These are phyloP conservation scores for Tiliacea citrago DNA, from an alignment of 2,888 invertebrate genomes.

Conservation along the genomic window DNA sequence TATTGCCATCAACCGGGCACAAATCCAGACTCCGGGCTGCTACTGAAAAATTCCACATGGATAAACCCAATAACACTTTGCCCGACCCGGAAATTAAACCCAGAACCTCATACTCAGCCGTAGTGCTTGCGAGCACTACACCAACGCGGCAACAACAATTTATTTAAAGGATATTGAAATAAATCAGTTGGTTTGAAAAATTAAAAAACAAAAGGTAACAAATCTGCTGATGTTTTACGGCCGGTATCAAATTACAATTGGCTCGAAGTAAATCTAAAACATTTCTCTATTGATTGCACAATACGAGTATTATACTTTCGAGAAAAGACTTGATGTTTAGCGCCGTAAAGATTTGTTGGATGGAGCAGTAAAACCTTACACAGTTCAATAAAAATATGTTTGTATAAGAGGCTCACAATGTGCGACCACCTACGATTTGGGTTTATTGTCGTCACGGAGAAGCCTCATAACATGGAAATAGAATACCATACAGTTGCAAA, in stretches of 20 bases:
- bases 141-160: too few species aligned
- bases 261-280: constrained; percentile 70
- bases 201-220: constrained; percentile 62
- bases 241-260: constrained; percentile 65
- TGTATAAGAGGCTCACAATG: constrained; percentile 80
- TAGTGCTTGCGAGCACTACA: too few species aligned
- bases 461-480: constrained; percentile 75
- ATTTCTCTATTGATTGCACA: constrained; percentile 73
- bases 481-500: constrained; percentile 65
- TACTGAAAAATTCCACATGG: too few species aligned
- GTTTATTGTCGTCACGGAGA: constrained; percentile 79
- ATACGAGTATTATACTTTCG: constrained; percentile 71
- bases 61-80: too few species aligned
- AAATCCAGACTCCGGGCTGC: too few species aligned
- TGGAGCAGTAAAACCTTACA: constrained; percentile 83
- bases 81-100: too few species aligned
- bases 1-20: too few species aligned
- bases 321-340: constrained; percentile 74
- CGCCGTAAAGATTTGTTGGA: constrained; percentile 79
- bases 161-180: constrained; percentile 1
- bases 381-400: constrained; percentile 85
- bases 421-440: constrained; percentile 81
- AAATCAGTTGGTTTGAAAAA: constrained; percentile 30
- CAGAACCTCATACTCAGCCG: too few species aligned
- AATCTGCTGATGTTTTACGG: constrained; percentile 48